A percentile compares a stretch with the other conserved stretches of the same genome.
These are phyloP conservation scores for Adela reaumurella DNA, from an alignment of 2,888 invertebrate species.

Conservation along the genomic window DNA sequence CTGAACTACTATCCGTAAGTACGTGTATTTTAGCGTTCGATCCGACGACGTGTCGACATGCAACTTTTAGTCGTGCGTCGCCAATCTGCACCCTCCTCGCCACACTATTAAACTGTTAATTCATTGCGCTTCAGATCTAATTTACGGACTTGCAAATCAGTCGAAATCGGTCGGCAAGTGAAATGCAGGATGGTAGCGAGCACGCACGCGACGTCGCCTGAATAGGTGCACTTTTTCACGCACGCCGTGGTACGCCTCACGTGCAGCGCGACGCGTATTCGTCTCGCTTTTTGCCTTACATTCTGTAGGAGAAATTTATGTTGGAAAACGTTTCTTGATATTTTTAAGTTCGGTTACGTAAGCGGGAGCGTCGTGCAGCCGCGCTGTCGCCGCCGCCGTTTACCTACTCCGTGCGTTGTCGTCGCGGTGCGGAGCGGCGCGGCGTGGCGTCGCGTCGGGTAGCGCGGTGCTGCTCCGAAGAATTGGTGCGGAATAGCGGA, in stretches of 20 bases:
- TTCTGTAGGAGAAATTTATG: slow-evolving; percentile 56
- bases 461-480: slow-evolving; percentile 37
- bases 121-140: slow-evolving; percentile 14
- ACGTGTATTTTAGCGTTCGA: neutral
- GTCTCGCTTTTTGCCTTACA: slow-evolving; percentile 47
- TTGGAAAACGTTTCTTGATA: slow-evolving; percentile 55
- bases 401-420: too few relatives aligned
- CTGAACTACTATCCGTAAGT: neutral
- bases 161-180: slow-evolving; percentile 31
- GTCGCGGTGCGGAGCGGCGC: too few relatives aligned
- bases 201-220: slow-evolving; percentile 30
- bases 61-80: slow-evolving; percentile 9
- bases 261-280: slow-evolving; percentile 26
- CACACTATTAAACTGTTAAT: slow-evolving; percentile 22
- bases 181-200: slow-evolving; percentile 30
- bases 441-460: too few relatives aligned
- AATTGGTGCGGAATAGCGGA: slow-evolving; percentile 59
- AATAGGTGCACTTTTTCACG: slow-evolving; percentile 30
- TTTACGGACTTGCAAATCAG: slow-evolving; percentile 16
- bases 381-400: too few relatives aligned
- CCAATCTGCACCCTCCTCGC: slow-evolving; percentile 26
- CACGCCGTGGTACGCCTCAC: slow-evolving; percentile 21
- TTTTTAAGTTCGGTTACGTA: slow-evolving; percentile 58
- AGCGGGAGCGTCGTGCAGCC: slow-evolving; percentile 16
- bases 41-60: neutral